Evolutionary conservation across 35 echinoderm and acorn worm genomes (phyloP), one percentile per base, ranked within the genome.

Genomic region (Stichopus chloronotus): DNA sequence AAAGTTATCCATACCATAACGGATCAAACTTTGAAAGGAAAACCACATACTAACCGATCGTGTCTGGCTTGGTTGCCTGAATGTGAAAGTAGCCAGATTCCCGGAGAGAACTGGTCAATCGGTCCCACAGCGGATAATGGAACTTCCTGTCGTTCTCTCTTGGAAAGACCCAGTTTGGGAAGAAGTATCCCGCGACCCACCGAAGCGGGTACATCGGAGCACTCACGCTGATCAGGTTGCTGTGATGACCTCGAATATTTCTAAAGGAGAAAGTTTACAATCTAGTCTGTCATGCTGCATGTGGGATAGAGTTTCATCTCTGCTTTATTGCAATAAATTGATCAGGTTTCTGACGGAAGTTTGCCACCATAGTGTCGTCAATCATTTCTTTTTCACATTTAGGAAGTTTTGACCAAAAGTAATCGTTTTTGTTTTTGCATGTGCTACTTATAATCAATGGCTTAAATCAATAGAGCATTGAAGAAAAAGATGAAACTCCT

Each of bases 51-150:
- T 81, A 54, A 95, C 94, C 94, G 8, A 90, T 78, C 21, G 96
- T 97, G 23, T 97, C 94, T 63, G 96, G 96, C 78, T 97, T 97
- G 25, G 96, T 97, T 56, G 91, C 94, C 58, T 97, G 96, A 22
- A 97, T 63, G 57, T 97, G 96, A 87, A 97, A 55, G 52, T 97
- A 97, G 56, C 96, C 96, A 19, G 63, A 71, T 86, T 94, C 96
- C 20, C 56, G 76, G 9, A 97, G 63, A 5, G 90, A 5, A 68
- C 7, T 17, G 0, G 63, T 23, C 0, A 93, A 84, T 55, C 6
- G 59, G 21, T 93, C 78, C n/a, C 6, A 79, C 1, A 68, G 52
- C 1, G 96, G 96, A 69, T 92, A 93, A 19, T 93, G n/a, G n/a
- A 30, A 80, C 13, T 93, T 88, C 55, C 91, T 79, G 22, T 93